Base-by-base conservation (phyloP, 1,140 invertebrate genomes). In the Laodelphax striatellus region DNA sequence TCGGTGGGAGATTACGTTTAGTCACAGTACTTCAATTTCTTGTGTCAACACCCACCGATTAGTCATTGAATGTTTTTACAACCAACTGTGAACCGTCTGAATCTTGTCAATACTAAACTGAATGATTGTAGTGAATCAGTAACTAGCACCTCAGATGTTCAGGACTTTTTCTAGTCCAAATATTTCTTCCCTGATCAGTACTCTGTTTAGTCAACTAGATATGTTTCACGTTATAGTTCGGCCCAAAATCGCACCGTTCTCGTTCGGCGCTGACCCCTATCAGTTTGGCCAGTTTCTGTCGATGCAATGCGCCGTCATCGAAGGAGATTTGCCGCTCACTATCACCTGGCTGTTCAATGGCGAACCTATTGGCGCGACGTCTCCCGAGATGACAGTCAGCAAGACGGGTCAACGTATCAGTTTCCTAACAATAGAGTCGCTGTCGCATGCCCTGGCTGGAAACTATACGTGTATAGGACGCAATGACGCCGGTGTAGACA, bases 401-500 rank as follows among this genome's bases (percentile, higher is more conserved):
- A 79, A 77, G 55, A 82, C 79, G 56, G 83, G 77, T 69, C 79
- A 83, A 69, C 79, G 82, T 63, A 80, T 82, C 22, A 84, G 82
- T 56, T 80, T 82, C 42, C 67, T 86, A 52, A 84, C 78, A 67
- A 84, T 85, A 65, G 82, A 86, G 64, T 81, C 75, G 79, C n/a
- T 82, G 9, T 65, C 50, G 64, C 65, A 54, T 55, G 6, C 79
- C 80, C 82, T 84, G 68, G 79, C 76, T 61, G 83, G 84, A 65
- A 80, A 83, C 68, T 86, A 84, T 65, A 82, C 80, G 21, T 86
- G 19, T 81, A 83, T 19, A 71, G 78, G 59, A 74, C 80, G 84
- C 60, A 93, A 93, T 75, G 80, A 87, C 24, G 89, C 89, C 19
- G 88, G 88, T 41, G 78, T 80, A 46, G 87, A 79, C 2, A 83